Evolutionary conservation across 2,888 invertebrate genomes (phyloP).

Genomic region (Aphidius colemani): DNA sequence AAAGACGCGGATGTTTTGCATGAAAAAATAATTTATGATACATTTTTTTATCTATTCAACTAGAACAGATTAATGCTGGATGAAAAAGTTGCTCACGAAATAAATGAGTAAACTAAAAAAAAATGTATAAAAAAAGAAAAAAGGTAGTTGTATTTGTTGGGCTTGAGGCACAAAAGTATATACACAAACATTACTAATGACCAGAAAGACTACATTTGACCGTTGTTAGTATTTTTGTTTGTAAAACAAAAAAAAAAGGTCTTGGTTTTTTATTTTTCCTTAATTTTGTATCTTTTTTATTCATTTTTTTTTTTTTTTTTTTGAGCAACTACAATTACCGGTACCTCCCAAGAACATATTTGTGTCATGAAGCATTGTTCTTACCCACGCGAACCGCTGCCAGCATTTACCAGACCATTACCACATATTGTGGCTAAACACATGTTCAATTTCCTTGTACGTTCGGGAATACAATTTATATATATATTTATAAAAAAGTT

Average conservation of each 20-base stretch:
- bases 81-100: background rate
- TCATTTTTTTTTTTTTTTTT: background rate
- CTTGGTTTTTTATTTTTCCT: background rate
- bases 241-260: too few species aligned
- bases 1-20: background rate
- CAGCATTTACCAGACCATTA: conserved; percentile 2
- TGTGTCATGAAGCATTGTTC: conserved; percentile 24
- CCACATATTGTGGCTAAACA: conserved; percentile 17
- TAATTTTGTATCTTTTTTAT: background rate
- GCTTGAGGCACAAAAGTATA: background rate
- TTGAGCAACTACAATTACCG: conserved; percentile 11
- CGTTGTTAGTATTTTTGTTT: too few species aligned
- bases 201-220: conserved; percentile 1
- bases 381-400: conserved; percentile 26
- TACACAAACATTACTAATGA: background rate
- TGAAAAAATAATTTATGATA: background rate
- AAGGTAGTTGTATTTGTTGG: background rate
- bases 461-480: background rate
- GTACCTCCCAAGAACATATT: conserved; percentile 15
- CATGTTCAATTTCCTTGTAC: conserved; percentile 22
- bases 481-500: too few species aligned
- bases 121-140: background rate
- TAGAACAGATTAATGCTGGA: conserved; percentile 6
- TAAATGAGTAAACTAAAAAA: background rate
- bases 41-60: background rate